Percentiles rank a stretch among this genome's conserved stretches.
These are phyloP conservation scores for Eulemur macaco DNA, from an alignment of 2,113 vertebrate genomes.

Conservation along the genomic window DNA sequence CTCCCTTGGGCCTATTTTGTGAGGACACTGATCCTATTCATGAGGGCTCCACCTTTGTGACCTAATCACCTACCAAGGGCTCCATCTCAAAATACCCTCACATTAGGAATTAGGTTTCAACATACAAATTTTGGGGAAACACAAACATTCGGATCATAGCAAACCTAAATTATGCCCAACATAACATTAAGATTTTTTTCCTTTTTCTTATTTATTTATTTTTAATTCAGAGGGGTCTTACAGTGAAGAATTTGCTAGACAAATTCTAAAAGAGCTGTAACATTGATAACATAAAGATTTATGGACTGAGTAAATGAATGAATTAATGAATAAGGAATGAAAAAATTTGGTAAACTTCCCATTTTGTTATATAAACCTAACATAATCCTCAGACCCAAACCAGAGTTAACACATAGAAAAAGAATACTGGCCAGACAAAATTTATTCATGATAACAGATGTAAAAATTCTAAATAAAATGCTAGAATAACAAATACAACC, in stretches of 20 bases:
- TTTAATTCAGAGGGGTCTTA: no score
- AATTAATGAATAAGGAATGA: neutral
- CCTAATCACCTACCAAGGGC: neutral
- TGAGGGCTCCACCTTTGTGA: neutral
- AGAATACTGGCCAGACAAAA: neutral
- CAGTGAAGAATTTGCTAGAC: no score
- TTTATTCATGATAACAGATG: neutral
- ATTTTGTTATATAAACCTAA: neutral
- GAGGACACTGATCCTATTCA: neutral
- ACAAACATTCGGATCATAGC: neutral
- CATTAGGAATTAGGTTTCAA: neutral
- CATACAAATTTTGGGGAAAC: neutral
- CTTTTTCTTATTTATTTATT: no score
- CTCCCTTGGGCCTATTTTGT: neutral
- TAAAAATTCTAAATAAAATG: neutral
- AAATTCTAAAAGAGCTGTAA: no score
- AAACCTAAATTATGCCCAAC: neutral
- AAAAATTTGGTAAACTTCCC: neutral
- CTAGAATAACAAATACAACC: constrained; percentile 4
- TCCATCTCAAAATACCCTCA: neutral
- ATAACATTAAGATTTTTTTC: neutral
- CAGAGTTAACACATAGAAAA: neutral
- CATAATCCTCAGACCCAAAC: neutral
- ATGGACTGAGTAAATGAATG: neutral
- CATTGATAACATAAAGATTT: neutral